Conservation (phyloP, 1,140 invertebrate genomes). For the Sitodiplosis mosellana region DNA sequence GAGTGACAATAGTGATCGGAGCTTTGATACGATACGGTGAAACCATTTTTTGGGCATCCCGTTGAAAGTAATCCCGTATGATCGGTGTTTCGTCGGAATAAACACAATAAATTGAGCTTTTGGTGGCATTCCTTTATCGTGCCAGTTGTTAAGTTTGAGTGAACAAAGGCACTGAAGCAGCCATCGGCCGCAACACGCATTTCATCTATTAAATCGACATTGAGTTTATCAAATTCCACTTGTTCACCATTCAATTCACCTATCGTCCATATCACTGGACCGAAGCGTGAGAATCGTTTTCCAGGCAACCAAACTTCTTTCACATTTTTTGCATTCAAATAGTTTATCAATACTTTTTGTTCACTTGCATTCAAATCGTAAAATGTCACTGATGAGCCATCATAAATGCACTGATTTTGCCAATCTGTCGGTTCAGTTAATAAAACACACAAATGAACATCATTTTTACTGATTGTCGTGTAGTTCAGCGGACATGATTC, state of each 20-base stretch:
- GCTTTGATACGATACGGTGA: constrained; percentile 9
- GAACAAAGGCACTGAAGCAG: constrained; percentile 7
- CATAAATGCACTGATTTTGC: constrained; percentile 12
- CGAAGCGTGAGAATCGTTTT: constrained; percentile 7
- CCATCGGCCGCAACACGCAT: not conserved
- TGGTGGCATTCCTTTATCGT: constrained; percentile 8
- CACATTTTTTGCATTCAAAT: constrained; percentile 8
- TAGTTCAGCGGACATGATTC: not conserved
- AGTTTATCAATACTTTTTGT: constrained; percentile 3
- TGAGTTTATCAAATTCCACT: constrained; percentile 7
- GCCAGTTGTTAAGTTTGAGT: not conserved
- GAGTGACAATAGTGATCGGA: not conserved
- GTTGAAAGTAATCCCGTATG: not conserved
- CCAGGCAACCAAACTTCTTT: constrained; percentile 16
- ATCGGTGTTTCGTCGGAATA: constrained; percentile 10
- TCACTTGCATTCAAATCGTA: constrained; percentile 8
- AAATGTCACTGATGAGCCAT: constrained; percentile 12
- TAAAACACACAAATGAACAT: constrained; percentile 7
- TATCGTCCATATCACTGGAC: constrained; percentile 13
- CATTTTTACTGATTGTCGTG: not conserved
- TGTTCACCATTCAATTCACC: constrained; percentile 15
- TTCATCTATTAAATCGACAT: constrained; percentile 1
- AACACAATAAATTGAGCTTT: constrained; percentile 12
- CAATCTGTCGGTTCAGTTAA: constrained; percentile 7
- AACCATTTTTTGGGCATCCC: constrained; percentile 15